Base-by-base conservation (phyloP, 2,888 invertebrate species). In the Epicampocera succincta region DNA sequence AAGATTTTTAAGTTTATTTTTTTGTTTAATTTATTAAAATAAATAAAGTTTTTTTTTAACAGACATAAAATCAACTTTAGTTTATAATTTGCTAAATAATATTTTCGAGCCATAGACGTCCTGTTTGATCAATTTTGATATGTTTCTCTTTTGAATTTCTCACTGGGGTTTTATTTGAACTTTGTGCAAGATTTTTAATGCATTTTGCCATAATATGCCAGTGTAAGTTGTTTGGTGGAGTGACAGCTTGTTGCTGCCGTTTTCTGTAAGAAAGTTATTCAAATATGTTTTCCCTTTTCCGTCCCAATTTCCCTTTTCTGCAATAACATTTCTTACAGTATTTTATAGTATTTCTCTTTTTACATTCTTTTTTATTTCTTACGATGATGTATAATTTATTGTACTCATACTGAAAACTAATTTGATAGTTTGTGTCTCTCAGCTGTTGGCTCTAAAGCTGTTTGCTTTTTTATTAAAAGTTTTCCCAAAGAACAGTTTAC, bases 281-380 rank as follows among this genome's bases (percentile, higher is more conserved):
- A 48, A 50, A 38, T 65, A 48, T 38, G 19, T 65, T 65, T 38
- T 11, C 6, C n/a, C 19, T 1, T 48, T 33, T 33, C 13, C n/a
- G 11, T n/a, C n/a, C n/a, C n/a, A n/a, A n/a, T n/a, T n/a, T 25
- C 25, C 38, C 19, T 19, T 54, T 19, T 68, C 21, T 42, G 25
- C 42, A 68, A 68, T 68, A 44, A 42, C 15, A 68, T 68, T 68
- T 42, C 52, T 25, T 54, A 15, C 42, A 25, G 66, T 25, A 25
- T 25, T 25, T 25, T 25, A 25, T 25, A 25, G 25, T 5, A 25
- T 25, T 25, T 25, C 5, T 3, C 25, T 25, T 25, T 25, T 25
- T 25, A 25, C 25, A 5, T 44, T 13, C 6, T 8, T 52, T 68
- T 68, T 12, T 66, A 12, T 25, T 15, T 44, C 4, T 17, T 25